Percentiles rank a stretch among this genome's conserved stretches.
phyloP scores from a whole-genome alignment of 2,888 invertebrate genomes.

The Conchocele bisecta region DNA sequence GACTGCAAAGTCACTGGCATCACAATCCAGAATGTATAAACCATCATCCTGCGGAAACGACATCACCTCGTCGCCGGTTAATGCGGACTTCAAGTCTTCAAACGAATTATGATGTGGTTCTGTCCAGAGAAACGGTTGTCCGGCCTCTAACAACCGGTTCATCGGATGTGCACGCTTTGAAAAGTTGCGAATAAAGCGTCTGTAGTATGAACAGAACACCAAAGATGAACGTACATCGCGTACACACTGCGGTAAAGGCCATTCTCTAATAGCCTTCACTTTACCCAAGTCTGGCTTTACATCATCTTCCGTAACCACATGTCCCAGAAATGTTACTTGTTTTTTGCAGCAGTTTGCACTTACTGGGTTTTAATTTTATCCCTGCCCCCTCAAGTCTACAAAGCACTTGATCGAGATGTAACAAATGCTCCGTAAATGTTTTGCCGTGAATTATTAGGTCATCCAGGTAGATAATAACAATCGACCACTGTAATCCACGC shows the following conservation, averaged over 20 bases:
- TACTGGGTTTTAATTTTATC: slow-evolving; percentile 45
- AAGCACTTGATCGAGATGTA: slow-evolving; percentile 46
- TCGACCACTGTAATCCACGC: slow-evolving; percentile 37
- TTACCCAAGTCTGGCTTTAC: slow-evolving; percentile 31
- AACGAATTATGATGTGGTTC: slow-evolving; percentile 41
- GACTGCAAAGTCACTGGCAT: slow-evolving; percentile 31
- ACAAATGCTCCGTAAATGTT: slow-evolving; percentile 22
- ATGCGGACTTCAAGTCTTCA: slow-evolving; percentile 21
- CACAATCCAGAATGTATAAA: slow-evolving; percentile 46
- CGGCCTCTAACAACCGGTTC: slow-evolving; percentile 27
- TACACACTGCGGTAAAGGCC: slow-evolving; percentile 21
- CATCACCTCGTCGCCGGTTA: slow-evolving; percentile 39
- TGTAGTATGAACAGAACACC: slow-evolving; percentile 37
- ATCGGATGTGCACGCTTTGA: slow-evolving; percentile 16
- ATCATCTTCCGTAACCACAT: slow-evolving; percentile 33
- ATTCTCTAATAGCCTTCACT: slow-evolving; percentile 14
- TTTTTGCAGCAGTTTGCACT: slow-evolving; percentile 41
- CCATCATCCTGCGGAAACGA: too few relatives aligned
- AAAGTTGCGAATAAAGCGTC: slow-evolving; percentile 40
- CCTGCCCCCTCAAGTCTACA: slow-evolving; percentile 15
- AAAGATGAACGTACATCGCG: slow-evolving; percentile 17
- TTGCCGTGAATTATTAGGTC: slow-evolving; percentile 51
- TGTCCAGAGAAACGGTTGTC: slow-evolving; percentile 37
- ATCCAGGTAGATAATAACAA: slow-evolving; percentile 52
- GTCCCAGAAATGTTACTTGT: slow-evolving; percentile 40